Conservation (phyloP, 1,140 invertebrate genomes). For the Batillaria attramentaria region DNA sequence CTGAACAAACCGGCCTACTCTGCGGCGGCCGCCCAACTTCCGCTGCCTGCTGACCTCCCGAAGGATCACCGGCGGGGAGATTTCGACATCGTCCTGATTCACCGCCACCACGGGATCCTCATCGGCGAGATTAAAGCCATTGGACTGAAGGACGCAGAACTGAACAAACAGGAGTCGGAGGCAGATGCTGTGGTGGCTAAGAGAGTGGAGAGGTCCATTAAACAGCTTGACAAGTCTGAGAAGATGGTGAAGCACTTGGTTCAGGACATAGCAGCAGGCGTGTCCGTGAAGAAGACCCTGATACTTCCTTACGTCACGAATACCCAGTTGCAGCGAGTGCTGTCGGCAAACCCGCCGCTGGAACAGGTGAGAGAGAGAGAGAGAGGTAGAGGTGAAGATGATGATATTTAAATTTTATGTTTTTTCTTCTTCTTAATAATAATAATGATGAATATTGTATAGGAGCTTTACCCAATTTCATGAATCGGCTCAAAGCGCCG, state of each 20-base stretch:
- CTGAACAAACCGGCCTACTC: background rate
- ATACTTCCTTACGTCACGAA: constrained; percentile 7
- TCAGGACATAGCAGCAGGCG: background rate
- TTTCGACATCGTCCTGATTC: constrained; percentile 17
- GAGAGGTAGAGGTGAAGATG: background rate
- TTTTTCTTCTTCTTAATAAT: too few relatives aligned
- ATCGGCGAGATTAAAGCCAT: constrained; percentile 23
- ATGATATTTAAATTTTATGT: too few relatives aligned
- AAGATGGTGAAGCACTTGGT: background rate
- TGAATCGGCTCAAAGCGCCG: too few relatives aligned
- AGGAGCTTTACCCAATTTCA: too few relatives aligned
- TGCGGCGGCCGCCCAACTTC: background rate
- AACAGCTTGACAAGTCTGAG: constrained; percentile 11
- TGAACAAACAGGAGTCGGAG: background rate
- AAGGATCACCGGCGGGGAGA: background rate
- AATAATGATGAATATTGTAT: too few relatives aligned
- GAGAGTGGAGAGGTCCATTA: background rate
- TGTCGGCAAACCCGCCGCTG: background rate
- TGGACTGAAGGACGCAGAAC: background rate
- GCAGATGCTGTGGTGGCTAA: background rate
- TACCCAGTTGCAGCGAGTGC: background rate
- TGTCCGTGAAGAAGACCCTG: background rate
- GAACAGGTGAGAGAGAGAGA: constrained; percentile 4
- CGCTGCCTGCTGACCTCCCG: background rate
- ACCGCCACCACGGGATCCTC: constrained; percentile 11